Base-by-base conservation (phyloP, 2,797 vertebrate genomes). In the Pipistrellus pygmaeus region DNA sequence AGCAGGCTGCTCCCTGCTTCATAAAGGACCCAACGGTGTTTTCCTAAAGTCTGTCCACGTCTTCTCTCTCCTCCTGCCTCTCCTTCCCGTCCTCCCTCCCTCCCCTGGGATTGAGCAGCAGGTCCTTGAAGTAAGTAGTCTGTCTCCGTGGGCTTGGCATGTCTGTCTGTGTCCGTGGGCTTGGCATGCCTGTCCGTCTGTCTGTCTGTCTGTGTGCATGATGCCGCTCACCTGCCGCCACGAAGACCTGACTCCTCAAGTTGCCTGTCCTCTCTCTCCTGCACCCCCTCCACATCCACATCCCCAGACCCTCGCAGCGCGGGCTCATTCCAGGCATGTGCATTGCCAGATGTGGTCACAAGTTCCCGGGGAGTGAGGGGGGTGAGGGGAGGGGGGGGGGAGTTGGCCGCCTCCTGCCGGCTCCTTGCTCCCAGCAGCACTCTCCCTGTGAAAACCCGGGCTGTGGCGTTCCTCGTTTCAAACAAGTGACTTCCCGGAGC, bases 61-160 rank as follows among this genome's bases (percentile, higher is more conserved):
- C 97, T 97, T 98, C 95, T 97, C 91, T 96, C 95, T 80, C 94
- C 94, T 97, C 78, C 92, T 98, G 97, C 96, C 87, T 97, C 96
- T 86, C 95, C 91, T 51, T 51, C 94, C 95, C 97, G 97, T 95
- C 97, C 97, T 25, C 93, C 97, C 81, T 81, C 88, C 96, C 88
- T 94, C 87, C 93, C 96, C 97, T 95, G 97, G 97, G 97, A 96
- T 96, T 98, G 99, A 99, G 99, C 99, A 99, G 99, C 99, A 99
- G 99, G 99, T 99, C 97, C 98, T 99, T 97, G 99, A 99, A 99
- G 99, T 99, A 99, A 99, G 99, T 99, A 98, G 96, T 92, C 72
- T 94, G 55, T 48, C 15, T 97, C 48, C 6, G 5, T 51, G 48
- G 48, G 48, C 48, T 51, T 51, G 15, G 48, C 15, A 51, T 51